Evolutionary conservation across 2,797 vertebrate genomes (phyloP).

Genomic region (Champsocephalus esox): DNA sequence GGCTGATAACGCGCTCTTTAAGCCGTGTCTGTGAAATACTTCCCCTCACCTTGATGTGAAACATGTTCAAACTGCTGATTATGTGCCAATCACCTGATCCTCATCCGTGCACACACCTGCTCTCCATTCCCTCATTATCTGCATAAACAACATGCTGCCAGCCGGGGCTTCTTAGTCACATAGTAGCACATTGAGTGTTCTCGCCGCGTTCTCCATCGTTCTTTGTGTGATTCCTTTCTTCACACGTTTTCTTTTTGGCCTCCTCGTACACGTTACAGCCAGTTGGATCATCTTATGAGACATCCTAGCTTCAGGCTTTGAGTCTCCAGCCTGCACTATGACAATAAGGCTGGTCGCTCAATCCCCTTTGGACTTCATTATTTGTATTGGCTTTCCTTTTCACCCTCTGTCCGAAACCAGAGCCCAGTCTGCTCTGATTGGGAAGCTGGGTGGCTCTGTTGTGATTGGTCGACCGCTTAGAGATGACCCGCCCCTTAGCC

Average conservation of each 20-base stretch:
- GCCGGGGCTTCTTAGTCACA: not conserved
- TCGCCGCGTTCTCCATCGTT: too few relatives aligned
- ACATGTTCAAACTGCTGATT: not conserved
- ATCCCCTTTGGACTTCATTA: not conserved
- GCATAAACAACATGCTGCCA: conserved; percentile 7
- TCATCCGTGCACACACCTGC: not conserved
- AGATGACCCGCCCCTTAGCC: too few relatives aligned
- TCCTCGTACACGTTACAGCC: not conserved
- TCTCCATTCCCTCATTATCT: not conserved
- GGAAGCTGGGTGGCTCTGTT: too few relatives aligned
- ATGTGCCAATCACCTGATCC: conserved; percentile 8
- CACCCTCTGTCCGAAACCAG: too few relatives aligned
- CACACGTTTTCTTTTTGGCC: not conserved
- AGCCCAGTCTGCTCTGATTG: too few relatives aligned
- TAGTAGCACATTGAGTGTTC: not conserved
- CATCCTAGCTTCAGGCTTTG: not conserved
- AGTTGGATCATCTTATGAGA: not conserved
- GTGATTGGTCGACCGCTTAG: too few relatives aligned
- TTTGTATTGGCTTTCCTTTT: not conserved
- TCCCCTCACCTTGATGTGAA: not conserved
- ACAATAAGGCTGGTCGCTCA: not conserved
- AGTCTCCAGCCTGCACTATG: not conserved
- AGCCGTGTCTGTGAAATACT: conserved; percentile 1
- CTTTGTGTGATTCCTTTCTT: not conserved
- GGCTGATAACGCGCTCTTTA: conserved; percentile 2